These are phyloP conservation scores for roundworm (Caenorhabditis elegans) DNA, from an alignment of 1,140 invertebrate genomes.

Conservation along the genomic window DNA sequence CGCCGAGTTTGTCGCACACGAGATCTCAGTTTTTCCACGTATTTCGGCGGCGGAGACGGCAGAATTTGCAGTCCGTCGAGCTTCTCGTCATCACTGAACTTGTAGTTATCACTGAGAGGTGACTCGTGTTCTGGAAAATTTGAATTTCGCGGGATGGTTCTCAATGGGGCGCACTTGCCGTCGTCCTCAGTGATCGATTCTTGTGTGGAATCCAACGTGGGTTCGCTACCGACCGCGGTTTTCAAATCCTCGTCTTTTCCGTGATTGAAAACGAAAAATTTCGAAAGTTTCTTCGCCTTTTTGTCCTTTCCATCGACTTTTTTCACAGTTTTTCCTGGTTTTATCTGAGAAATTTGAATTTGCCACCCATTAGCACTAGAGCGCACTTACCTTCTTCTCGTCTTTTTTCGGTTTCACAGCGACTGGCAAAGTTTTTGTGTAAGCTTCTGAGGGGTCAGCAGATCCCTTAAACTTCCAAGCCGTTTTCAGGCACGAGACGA, in stretches of 20 bases:
- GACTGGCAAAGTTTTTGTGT: not conserved
- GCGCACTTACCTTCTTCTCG: not conserved
- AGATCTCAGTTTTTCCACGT: not conserved
- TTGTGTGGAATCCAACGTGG: not conserved
- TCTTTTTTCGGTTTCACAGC: not conserved
- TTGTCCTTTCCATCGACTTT: not conserved
- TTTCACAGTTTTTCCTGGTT: not conserved
- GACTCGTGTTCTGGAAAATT: not conserved
- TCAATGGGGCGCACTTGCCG: too few relatives aligned
- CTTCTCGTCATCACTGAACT: not conserved
- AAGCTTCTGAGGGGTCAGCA: not conserved
- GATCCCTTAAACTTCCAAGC: conserved; percentile 1
- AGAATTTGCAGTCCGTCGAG: not conserved
- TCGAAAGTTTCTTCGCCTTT: not conserved
- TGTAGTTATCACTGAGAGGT: not conserved
- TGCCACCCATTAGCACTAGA: not conserved
- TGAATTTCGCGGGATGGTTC: too few relatives aligned
- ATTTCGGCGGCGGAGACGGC: not conserved
- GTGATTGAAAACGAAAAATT: conserved; percentile 15
- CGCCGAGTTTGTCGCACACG: not conserved
- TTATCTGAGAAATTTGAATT: not conserved
- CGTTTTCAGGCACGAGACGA: not conserved
- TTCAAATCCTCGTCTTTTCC: not conserved
- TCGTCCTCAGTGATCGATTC: not conserved
- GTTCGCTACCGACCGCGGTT: not conserved